Evolutionary conservation across 2,797 vertebrate species (phyloP), one percentile per base, ranked within the genome.

Genomic region (Tapirus indicus): DNA sequence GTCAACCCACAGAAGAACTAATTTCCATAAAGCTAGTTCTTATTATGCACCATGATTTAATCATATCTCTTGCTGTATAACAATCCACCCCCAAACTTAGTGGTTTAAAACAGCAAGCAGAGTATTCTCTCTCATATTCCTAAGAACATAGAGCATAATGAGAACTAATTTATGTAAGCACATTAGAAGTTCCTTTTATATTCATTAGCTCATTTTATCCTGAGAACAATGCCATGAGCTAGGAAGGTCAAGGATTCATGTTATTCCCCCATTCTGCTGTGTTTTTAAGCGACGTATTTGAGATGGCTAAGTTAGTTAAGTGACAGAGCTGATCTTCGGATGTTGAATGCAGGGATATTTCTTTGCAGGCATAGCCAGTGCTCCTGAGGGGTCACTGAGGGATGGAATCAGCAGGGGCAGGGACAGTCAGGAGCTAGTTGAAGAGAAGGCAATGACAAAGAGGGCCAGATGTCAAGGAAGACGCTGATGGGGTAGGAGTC

Each of bases 231-330:
- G 56, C 25, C 29, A 1, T 58, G 62, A 86, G 38, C 75, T 62
- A 78, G 18, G 75, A 96, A 95, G 35, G 38, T 25, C 84, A 95
- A 56, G 13, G 32, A 47, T 75, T 83, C 3, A 0, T 23, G 35
- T 60, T 66, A 69, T 32, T 68, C 38, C 35, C 38, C 52, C 5
- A 21, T 64, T 68, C 6, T 78, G n/a, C 35, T 62, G 29, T 52
- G 52, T 88, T 94, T 87, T 88, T 27, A 92, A 64, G 54, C 52
- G 11, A 80, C 83, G 89, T 95, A 16, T 88, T 71, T 71, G 78
- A 83, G 83, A 47, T 79, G 38, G 25, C 20, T 86, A 49, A 62
- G 38, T 87, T 54, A 35, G 32, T 88, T 88, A 25, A 77, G 88
- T 54, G 35, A 54, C 41, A 69, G 56, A 74, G 69, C 49, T 44